These are phyloP conservation scores for Ariopsis seemanni DNA, from an alignment of 2,113 vertebrate genomes.

Conservation along the genomic window DNA sequence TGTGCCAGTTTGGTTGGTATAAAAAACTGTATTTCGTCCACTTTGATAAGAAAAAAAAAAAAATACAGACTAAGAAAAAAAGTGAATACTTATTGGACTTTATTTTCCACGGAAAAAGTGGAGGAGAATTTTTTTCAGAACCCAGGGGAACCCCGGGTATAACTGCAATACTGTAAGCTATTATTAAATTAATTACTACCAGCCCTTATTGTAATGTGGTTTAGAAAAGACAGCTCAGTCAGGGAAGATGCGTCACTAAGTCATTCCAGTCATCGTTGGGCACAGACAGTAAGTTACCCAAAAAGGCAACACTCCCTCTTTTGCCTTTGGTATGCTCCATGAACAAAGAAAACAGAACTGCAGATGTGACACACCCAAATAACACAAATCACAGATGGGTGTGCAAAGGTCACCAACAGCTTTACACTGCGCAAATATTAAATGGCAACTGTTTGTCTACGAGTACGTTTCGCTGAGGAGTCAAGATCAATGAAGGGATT, in stretches of 20 bases:
- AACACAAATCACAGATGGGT: conserved; percentile 24
- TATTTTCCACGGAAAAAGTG: no score
- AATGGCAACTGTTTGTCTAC: conserved; percentile 51
- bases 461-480: not conserved
- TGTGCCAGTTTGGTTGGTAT: no score
- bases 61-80: no score
- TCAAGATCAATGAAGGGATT: not conserved
- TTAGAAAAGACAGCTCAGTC: not conserved
- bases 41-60: no score
- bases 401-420: conserved; percentile 1
- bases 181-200: not conserved
- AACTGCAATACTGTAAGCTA: not conserved
- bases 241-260: not conserved
- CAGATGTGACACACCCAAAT: not conserved
- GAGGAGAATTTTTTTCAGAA: no score
- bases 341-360: not conserved
- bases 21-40: no score
- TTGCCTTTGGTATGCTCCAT: not conserved
- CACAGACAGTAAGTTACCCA: not conserved
- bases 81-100: no score
- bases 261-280: not conserved
- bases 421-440: conserved; percentile 54
- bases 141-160: no score
- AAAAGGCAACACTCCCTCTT: not conserved
- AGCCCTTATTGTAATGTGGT: not conserved